Evolutionary conservation across 2,888 invertebrate species (phyloP).

Genomic region (Cartodere bifasciata): DNA sequence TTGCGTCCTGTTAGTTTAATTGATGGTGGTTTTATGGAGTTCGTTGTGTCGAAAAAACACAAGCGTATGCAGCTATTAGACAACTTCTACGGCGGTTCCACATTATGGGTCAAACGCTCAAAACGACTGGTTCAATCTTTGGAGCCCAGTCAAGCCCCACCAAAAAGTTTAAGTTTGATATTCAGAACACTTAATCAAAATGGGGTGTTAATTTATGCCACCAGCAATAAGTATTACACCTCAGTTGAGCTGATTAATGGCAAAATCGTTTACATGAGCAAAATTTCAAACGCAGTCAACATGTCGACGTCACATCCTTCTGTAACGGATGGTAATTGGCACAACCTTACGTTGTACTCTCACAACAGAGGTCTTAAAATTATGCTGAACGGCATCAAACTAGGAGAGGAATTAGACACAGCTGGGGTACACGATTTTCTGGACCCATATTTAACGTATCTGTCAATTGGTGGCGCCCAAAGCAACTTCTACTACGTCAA

Average conservation of each 20-base stretch:
- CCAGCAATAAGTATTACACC: constrained; percentile 78
- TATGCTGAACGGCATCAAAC: constrained; percentile 53
- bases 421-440: constrained; percentile 84
- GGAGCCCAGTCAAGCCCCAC: constrained; percentile 32
- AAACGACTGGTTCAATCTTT: constrained; percentile 12
- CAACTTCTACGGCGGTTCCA: constrained; percentile 60
- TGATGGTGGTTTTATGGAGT: constrained; percentile 67
- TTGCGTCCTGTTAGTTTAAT: constrained; percentile 68
- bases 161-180: constrained; percentile 64
- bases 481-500: constrained; percentile 45
- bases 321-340: constrained; percentile 78
- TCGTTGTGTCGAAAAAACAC: constrained; percentile 69
- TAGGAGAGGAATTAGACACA: constrained; percentile 77
- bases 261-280: constrained; percentile 66
- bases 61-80: constrained; percentile 77
- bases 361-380: constrained; percentile 58
- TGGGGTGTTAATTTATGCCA: constrained; percentile 75
- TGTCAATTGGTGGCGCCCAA: constrained; percentile 69
- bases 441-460: constrained; percentile 73
- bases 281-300: constrained; percentile 65
- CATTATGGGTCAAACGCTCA: constrained; percentile 45
- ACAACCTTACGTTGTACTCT: constrained; percentile 67
- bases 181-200: constrained; percentile 69
- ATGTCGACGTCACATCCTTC: constrained; percentile 59
- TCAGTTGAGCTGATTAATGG: constrained; percentile 66